Base-by-base conservation (phyloP, 2,113 vertebrate species). In the Myrmecophaga tridactyla region DNA sequence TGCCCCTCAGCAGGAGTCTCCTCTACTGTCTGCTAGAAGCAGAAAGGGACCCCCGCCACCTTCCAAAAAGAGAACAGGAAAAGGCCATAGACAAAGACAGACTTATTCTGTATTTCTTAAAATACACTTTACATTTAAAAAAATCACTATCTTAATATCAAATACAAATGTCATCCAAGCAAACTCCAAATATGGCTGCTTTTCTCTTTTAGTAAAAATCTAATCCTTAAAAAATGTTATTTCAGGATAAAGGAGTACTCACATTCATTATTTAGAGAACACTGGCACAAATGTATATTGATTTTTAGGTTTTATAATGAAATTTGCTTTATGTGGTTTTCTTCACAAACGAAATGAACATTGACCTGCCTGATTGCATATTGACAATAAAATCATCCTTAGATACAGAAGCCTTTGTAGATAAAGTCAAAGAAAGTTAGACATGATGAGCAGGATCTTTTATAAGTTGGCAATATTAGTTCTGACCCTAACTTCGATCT, bases 321-420 rank as follows among this genome's bases (percentile, higher is more conserved):
- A 96, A 96, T 97, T 97, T 98, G 56, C 92, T 97, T 75, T n/a
- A 95, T 91, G 93, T 29, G 87, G 83, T 96, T 98, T 97, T 81
- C 91, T 97, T 97, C 95, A 94, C 94, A 98, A 98, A 97, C 75
- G 90, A 97, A 96, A 96, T 97, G 96, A 97, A 92, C 70, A 56
- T 60, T 97, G 97, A 97, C 97, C 96, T 90, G 83, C 63, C 70
- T 89, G 96, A 92, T 87, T 97, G 96, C 84, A 20, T 95, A 97
- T 91, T 96, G 97, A 97, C 96, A 98, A 96, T 84, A 81, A 96
- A 97, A 97, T 92, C 89, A 97, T 97, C 93, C 96, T 81, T 27
- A 90, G 73, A 89, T 56, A 95, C 31, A 36, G 85, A 89, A 95
- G 60, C 58, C 92, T 93, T 92, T 89, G 63, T 69, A 78, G 87